These are phyloP conservation scores for Drosophila nigritarsus DNA, from an alignment of 2,888 invertebrate genomes.

Conservation along the genomic window DNA sequence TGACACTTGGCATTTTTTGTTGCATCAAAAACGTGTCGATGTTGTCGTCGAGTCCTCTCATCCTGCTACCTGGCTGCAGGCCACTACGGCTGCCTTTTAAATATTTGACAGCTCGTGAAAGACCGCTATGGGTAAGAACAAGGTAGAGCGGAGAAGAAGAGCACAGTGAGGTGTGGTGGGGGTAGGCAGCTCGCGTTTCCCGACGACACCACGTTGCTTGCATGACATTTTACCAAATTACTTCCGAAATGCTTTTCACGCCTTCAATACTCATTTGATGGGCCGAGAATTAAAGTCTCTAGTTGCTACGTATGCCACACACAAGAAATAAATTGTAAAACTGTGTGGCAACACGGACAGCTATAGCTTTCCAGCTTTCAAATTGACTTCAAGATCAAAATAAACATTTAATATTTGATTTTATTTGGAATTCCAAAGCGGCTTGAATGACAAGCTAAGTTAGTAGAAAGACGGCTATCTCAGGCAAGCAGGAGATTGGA, in stretches of 20 bases:
- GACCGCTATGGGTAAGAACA: constrained; percentile 3
- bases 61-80: constrained; percentile 25
- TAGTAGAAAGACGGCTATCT: not conserved
- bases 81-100: constrained; percentile 53
- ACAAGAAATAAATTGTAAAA: constrained; percentile 19
- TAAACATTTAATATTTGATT: constrained; percentile 4
- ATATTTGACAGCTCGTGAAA: constrained; percentile 63
- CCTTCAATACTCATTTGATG: constrained; percentile 22
- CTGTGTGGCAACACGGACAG: not conserved
- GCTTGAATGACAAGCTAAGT: not conserved
- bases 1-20: constrained; percentile 80
- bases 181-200: constrained; percentile 7
- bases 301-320: constrained; percentile 2
- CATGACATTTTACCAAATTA: constrained; percentile 61
- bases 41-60: constrained; percentile 11
- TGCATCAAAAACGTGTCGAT: constrained; percentile 71
- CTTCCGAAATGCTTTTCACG: constrained; percentile 63
- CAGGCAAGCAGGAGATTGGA: not conserved
- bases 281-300: not conserved
- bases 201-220: constrained; percentile 48
- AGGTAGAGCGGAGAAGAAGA: not conserved
- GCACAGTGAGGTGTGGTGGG: not conserved
- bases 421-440: not conserved
- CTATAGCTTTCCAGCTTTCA: not conserved
- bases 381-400: not conserved